These are phyloP conservation scores for Champsocephalus esox DNA, from an alignment of 2,797 vertebrate genomes.

Conservation along the genomic window DNA sequence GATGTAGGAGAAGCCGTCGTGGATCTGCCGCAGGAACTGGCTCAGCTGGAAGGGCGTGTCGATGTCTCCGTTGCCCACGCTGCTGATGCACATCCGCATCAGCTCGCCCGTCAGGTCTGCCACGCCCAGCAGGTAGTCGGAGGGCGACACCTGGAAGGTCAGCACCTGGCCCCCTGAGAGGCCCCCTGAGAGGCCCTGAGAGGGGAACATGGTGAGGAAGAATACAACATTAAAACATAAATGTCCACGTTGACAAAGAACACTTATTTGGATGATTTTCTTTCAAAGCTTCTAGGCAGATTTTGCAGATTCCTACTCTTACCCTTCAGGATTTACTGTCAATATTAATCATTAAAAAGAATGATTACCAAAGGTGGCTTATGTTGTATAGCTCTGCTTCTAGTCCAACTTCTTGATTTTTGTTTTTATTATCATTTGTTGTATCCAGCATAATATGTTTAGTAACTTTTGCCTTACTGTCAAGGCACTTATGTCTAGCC, in stretches of 20 bases:
- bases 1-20: slow-evolving; percentile 96
- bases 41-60: slow-evolving; percentile 98
- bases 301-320: too few relatives aligned
- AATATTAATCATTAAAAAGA: too few relatives aligned
- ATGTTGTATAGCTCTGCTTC: too few relatives aligned
- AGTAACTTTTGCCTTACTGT: too few relatives aligned
- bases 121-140: slow-evolving; percentile 96
- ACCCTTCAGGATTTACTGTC: too few relatives aligned
- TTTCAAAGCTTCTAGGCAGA: too few relatives aligned
- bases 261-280: not conserved
- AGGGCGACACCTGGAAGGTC: slow-evolving; percentile 93
- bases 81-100: slow-evolving; percentile 98
- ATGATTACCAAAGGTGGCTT: too few relatives aligned
- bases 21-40: slow-evolving; percentile 95
- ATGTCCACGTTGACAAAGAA: not conserved
- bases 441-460: too few relatives aligned
- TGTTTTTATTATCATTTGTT: too few relatives aligned
- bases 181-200: slow-evolving; percentile 56
- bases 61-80: slow-evolving; percentile 96
- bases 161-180: slow-evolving; percentile 71
- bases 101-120: slow-evolving; percentile 97
- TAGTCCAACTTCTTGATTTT: too few relatives aligned
- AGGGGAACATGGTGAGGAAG: not conserved
- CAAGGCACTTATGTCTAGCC: too few relatives aligned
- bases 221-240: not conserved